A percentile compares a stretch with the other conserved stretches of the same genome.
phyloP scores from a whole-genome alignment of 2,888 invertebrate genomes.

The Cryptus armator region DNA sequence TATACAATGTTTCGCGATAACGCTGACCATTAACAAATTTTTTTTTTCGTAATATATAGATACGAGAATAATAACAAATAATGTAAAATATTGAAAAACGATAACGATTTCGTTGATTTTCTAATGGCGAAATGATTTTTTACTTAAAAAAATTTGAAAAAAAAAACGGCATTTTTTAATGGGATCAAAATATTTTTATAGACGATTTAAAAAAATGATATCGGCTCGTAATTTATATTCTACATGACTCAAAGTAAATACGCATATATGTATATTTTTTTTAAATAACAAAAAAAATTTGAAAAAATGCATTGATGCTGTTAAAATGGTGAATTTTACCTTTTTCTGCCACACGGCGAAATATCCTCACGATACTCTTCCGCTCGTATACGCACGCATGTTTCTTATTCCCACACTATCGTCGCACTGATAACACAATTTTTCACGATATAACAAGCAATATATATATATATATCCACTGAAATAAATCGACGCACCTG shows the following conservation, averaged over 20 bases:
- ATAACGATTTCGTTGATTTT: too few species aligned
- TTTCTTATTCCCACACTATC: conserved; percentile 25
- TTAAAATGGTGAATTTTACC: conserved; percentile 33
- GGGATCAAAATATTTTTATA: too few species aligned
- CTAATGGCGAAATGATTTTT: not conserved
- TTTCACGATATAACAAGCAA: conserved; percentile 12
- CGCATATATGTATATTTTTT: not conserved
- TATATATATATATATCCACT: conserved; percentile 34
- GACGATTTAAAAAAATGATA: too few species aligned
- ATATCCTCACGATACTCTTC: conserved; percentile 49
- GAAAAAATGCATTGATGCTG: not conserved
- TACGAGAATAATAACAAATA: not conserved
- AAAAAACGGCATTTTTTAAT: not conserved
- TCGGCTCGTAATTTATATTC: too few species aligned
- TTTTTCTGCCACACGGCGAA: conserved; percentile 47
- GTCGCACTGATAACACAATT: not conserved
- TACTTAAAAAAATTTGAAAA: not conserved
- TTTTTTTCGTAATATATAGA: not conserved
- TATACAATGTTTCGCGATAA: not conserved
- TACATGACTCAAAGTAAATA: too few species aligned
- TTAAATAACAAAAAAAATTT: not conserved
- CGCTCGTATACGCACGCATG: conserved; percentile 43
- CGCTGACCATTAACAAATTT: not conserved
- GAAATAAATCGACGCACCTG: not conserved
- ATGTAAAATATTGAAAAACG: too few species aligned